These are phyloP conservation scores for Argyresthia albistria DNA, from an alignment of 2,888 invertebrate species.

Conservation along the genomic window DNA sequence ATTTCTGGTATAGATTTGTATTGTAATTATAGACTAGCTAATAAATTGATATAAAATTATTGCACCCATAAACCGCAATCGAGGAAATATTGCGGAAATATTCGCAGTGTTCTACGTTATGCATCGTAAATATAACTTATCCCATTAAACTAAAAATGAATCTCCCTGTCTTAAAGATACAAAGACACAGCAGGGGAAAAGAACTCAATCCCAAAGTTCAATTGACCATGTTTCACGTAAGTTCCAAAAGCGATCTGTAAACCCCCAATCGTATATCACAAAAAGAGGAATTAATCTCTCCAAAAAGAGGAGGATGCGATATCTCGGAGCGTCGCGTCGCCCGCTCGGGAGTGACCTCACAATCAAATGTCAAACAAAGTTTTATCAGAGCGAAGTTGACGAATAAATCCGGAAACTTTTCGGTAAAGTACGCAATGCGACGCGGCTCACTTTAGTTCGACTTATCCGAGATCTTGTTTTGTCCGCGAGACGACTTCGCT, in stretches of 20 bases:
- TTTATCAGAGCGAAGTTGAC: slow-evolving; percentile 66
- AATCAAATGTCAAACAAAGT: slow-evolving; percentile 67
- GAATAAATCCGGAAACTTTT: slow-evolving; percentile 63
- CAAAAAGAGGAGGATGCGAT: slow-evolving; percentile 36
- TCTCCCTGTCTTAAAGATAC: too few species aligned
- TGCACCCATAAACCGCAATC: too few species aligned
- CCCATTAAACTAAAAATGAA: too few species aligned
- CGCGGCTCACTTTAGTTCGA: slow-evolving; percentile 10
- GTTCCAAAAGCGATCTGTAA: slow-evolving; percentile 7
- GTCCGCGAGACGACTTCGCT: too few species aligned
- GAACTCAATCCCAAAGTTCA: too few species aligned
- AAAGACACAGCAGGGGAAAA: too few species aligned
- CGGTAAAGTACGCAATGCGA: slow-evolving; percentile 30
- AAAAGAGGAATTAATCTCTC: slow-evolving; percentile 38
- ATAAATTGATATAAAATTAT: too few species aligned
- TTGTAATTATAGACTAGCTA: too few species aligned
- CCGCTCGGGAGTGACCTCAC: slow-evolving; percentile 47
- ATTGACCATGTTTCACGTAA: neutral
- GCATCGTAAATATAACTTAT: too few species aligned
- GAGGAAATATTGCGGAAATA: too few species aligned
- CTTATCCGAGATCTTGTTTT: neutral
- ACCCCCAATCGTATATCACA: slow-evolving; percentile 21
- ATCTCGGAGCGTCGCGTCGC: slow-evolving; percentile 34
- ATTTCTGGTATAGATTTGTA: too few species aligned
- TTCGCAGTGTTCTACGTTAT: too few species aligned